A percentile compares a stretch with the other conserved stretches of the same genome.
These are phyloP conservation scores for Papilio polyxenes DNA, from an alignment of 1,140 invertebrate species.

Conservation along the genomic window DNA sequence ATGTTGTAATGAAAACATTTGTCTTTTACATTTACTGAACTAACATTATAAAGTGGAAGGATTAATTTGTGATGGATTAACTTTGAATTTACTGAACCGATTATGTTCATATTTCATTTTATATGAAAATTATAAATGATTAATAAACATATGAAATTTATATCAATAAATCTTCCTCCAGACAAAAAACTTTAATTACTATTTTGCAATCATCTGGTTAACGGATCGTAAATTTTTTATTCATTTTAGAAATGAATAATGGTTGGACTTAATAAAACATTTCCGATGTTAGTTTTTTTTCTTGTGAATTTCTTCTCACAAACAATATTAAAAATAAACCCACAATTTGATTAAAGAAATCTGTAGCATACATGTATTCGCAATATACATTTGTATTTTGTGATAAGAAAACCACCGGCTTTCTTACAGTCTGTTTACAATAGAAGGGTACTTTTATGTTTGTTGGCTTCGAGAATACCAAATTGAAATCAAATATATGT, in stretches of 20 bases:
- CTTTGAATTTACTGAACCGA: background rate
- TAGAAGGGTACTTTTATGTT: conserved; percentile 11
- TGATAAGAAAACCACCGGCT: conserved; percentile 8
- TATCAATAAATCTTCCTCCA: background rate
- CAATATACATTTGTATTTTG: conserved; percentile 6
- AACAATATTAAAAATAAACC: background rate
- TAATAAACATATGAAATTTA: background rate
- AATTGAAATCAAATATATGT: conserved; percentile 12
- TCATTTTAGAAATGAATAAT: background rate
- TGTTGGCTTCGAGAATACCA: background rate
- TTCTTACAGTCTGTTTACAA: conserved; percentile 14
- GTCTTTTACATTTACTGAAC: background rate
- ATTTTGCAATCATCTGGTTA: background rate
- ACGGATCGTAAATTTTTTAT: background rate
- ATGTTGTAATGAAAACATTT: background rate
- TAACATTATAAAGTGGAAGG: background rate
- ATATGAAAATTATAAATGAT: background rate
- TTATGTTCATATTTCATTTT: background rate
- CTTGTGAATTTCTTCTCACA: background rate
- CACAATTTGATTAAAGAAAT: background rate
- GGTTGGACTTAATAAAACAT: background rate
- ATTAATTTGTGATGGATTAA: background rate
- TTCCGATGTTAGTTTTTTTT: background rate
- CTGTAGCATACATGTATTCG: background rate
- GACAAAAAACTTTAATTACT: background rate